Evolutionary conservation across 2,113 vertebrate species (phyloP).

Genomic region (Vulpes ferrilata): DNA sequence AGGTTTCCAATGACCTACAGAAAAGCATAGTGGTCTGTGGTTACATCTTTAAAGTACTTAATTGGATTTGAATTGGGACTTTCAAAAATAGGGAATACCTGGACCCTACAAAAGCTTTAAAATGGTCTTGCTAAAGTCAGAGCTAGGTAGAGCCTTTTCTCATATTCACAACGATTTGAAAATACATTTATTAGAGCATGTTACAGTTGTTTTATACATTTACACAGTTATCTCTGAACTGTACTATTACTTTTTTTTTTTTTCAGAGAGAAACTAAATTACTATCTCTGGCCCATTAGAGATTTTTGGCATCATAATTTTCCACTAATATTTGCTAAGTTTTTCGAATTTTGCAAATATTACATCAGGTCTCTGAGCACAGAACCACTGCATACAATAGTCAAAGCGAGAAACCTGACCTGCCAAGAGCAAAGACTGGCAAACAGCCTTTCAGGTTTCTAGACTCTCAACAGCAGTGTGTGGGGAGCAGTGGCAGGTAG

Average conservation of each 20-base stretch:
- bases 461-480: background rate
- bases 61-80: background rate
- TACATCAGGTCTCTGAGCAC: background rate
- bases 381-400: background rate
- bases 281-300: background rate
- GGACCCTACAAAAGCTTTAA: background rate
- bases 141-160: background rate
- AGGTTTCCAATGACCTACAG: background rate
- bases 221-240: background rate
- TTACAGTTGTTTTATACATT: background rate
- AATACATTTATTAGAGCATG: background rate
- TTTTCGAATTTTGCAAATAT: background rate
- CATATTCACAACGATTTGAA: background rate
- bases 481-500: too few relatives aligned
- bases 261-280: background rate
- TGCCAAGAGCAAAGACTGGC: background rate
- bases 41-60: background rate
- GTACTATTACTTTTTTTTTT: background rate
- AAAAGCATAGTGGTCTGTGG: background rate
- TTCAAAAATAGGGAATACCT: background rate
- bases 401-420: background rate
- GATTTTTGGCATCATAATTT: background rate
- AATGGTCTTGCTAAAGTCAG: background rate
- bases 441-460: background rate
- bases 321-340: background rate